Evolutionary conservation across 2,797 vertebrate species (phyloP), one percentile per base, ranked within the genome.

Genomic region (Halcyon smyrnensis): DNA sequence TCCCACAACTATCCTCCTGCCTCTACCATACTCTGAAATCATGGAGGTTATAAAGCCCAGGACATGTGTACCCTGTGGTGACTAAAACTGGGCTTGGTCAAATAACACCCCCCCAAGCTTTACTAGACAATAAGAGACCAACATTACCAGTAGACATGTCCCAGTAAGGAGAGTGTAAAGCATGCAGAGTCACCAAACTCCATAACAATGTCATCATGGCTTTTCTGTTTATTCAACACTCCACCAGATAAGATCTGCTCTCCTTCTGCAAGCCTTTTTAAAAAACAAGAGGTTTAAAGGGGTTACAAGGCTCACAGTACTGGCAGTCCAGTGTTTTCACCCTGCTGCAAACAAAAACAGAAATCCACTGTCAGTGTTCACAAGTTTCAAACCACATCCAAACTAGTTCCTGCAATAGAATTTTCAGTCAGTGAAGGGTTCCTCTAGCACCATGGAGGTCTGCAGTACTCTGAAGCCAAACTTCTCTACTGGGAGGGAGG

Each of bases 161-260:
- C 99, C 97, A 99, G 98, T 96, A 99, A 98, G 18, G 99, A 99
- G 93, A 99, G 97, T 1, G 99, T 99, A 98, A 99, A 99, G 96
- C 99, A 99, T 76, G 99, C 99, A 11, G 99, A 99, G 97, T 99
- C 99, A 93, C 99, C 99, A 97, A 99, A 99, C 97, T 99, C 99
- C 68, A 98, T 98, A 96, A 99, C 98, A 96, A 99, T 99, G 97
- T 99, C 99, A 95, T 99, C 99, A 93, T 99, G 99, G 98, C 98
- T 99, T 98, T 99, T 99, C 98, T 99, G 99, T 97, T 99, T 99
- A 97, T 99, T 99, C 96, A 99, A 97, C 56, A 99, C 99, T 92
- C 99, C 99, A 90, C 99, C 99, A 94, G 99, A 99, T 90, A 99
- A 98, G 95, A 99, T 99, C 98, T 99, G 99, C 90, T 99, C 99